Conservation (phyloP, 2,113 vertebrate species). For the Cyprinodon tularosa region DNA sequence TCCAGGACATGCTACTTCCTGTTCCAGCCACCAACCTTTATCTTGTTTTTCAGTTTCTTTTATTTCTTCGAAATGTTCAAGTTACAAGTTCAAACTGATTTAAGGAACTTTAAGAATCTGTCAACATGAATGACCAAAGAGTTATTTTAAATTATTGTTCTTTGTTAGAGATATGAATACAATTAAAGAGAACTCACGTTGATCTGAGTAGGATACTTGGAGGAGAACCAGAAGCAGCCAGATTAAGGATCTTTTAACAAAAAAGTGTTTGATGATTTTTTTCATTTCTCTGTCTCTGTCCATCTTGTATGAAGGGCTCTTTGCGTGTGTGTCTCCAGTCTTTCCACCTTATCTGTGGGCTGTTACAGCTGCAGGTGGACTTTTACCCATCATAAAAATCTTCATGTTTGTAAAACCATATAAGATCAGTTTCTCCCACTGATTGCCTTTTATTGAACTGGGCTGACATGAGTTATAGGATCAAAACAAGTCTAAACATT, state of each 20-base stretch:
- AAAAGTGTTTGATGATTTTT: constrained; percentile 10
- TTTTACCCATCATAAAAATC: constrained; percentile 71
- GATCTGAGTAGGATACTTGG: background rate
- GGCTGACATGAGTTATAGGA: background rate
- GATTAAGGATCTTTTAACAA: constrained; percentile 18
- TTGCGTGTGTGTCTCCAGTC: background rate
- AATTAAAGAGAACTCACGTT: constrained; percentile 37
- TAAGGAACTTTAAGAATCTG: background rate
- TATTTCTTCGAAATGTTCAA: background rate
- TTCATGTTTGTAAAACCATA: constrained; percentile 22
- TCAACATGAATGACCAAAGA: background rate
- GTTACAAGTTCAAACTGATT: background rate
- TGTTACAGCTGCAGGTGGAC: constrained; percentile 74
- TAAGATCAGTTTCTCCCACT: background rate
- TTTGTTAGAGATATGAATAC: background rate
- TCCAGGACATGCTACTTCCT: background rate
- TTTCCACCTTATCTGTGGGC: constrained; percentile 48
- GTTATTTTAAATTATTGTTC: background rate
- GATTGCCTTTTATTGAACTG: background rate
- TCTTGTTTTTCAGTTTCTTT: background rate
- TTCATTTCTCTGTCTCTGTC: constrained; percentile 60
- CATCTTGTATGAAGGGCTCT: background rate
- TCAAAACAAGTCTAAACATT: background rate
- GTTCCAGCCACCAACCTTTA: background rate
- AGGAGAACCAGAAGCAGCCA: constrained; percentile 50